Percentiles rank a stretch among this genome's conserved stretches.
Evolutionary conservation across 2,113 vertebrate species (phyloP).

Genomic region (Otis tarda): DNA sequence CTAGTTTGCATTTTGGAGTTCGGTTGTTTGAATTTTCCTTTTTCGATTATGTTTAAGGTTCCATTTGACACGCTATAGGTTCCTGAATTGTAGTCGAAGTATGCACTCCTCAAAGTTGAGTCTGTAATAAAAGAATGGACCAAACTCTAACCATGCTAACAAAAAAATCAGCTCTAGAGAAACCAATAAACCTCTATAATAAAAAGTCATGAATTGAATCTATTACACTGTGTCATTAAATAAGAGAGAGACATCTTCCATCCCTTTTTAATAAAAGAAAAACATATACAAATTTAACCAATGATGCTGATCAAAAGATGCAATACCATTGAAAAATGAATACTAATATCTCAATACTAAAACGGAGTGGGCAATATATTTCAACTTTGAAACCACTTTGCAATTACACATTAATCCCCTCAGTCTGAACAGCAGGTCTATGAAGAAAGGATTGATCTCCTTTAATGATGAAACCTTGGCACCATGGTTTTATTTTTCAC

Average conservation of each 20-base stretch:
- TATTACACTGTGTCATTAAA: conserved; percentile 21
- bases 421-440: conserved; percentile 72
- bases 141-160: not conserved
- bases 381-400: conserved; percentile 74
- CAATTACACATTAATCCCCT: conserved; percentile 77
- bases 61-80: not conserved
- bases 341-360: conserved; percentile 71
- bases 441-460: conserved; percentile 79
- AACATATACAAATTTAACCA: conserved; percentile 64
- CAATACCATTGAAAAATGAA: conserved; percentile 72
- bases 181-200: conserved; percentile 21
- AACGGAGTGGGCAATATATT: conserved; percentile 69
- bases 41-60: not conserved
- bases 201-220: not conserved
- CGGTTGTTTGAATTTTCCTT: not conserved
- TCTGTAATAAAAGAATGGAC: not conserved
- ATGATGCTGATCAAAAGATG: conserved; percentile 71
- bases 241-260: not conserved
- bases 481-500: conserved; percentile 82
- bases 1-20: not conserved
- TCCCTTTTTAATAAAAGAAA: conserved; percentile 44
- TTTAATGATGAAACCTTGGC: conserved; percentile 82
- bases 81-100: not conserved
- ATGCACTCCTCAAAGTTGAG: not conserved
- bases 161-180: not conserved